phyloP scores from a whole-genome alignment of 2,797 vertebrate genomes.

The Chrysolophus pictus region DNA sequence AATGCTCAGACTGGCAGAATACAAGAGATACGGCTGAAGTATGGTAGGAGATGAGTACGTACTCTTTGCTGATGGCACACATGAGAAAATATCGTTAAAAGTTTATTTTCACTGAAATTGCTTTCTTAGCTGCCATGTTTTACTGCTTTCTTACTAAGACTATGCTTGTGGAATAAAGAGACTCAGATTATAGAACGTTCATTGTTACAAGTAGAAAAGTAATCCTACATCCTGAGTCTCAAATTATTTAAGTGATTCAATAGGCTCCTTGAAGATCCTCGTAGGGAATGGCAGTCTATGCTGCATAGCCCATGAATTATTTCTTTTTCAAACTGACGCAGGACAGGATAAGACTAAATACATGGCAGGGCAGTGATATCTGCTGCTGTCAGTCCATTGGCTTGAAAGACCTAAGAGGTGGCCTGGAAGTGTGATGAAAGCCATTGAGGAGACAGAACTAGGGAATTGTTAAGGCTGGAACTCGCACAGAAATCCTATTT shows the following conservation, averaged over 20 bases:
- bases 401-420: neutral
- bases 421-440: neutral
- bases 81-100: neutral
- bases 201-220: neutral
- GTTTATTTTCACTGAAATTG: neutral
- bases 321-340: neutral
- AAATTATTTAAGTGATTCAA: neutral
- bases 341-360: neutral
- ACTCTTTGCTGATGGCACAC: neutral
- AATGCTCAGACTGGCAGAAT: neutral
- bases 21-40: neutral
- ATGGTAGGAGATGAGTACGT: neutral
- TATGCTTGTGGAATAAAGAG: neutral
- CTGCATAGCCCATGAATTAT: neutral
- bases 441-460: neutral
- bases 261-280: neutral
- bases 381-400: neutral
- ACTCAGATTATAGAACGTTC: neutral
- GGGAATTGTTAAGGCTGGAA: neutral
- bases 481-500: neutral
- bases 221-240: neutral
- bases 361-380: neutral
- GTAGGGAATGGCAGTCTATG: neutral
- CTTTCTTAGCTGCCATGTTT: neutral
- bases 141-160: neutral